Evolutionary conservation across 2,113 vertebrate genomes (phyloP).

Genomic region (Ia io): DNA sequence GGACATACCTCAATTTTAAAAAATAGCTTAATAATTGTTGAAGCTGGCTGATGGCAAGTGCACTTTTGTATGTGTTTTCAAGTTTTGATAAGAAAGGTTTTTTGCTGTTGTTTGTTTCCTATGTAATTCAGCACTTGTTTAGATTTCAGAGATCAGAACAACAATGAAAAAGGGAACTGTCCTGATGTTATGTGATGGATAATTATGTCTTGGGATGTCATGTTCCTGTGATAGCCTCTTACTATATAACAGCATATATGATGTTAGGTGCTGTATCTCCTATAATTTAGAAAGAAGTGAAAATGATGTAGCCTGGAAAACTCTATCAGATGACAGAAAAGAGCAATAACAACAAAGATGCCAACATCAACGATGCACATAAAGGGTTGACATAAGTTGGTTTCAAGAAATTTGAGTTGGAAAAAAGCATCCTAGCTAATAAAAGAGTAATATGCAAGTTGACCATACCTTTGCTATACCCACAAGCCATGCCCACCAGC

Average conservation of each 20-base stretch:
- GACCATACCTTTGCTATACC: too few relatives aligned
- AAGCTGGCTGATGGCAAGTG: too few relatives aligned
- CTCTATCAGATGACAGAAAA: neutral
- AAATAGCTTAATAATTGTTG: neutral
- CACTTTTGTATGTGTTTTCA: neutral
- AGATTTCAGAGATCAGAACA: neutral
- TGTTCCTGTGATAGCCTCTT: neutral
- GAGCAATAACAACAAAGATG: neutral
- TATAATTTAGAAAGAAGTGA: neutral
- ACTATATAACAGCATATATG: neutral
- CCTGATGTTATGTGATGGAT: neutral
- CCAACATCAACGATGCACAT: neutral
- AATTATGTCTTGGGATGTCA: neutral
- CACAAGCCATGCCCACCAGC: too few relatives aligned
- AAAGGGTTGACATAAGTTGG: neutral
- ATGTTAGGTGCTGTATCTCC: neutral
- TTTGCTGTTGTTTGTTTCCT: neutral
- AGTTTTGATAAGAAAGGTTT: neutral
- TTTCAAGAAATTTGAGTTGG: neutral
- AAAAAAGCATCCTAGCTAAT: too few relatives aligned
- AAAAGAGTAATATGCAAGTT: too few relatives aligned
- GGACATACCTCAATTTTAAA: neutral
- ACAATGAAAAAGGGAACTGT: neutral
- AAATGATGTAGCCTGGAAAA: neutral
- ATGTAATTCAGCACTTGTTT: neutral